Conservation (phyloP, 2,888 invertebrate species). For the Salpingus planirostris region DNA sequence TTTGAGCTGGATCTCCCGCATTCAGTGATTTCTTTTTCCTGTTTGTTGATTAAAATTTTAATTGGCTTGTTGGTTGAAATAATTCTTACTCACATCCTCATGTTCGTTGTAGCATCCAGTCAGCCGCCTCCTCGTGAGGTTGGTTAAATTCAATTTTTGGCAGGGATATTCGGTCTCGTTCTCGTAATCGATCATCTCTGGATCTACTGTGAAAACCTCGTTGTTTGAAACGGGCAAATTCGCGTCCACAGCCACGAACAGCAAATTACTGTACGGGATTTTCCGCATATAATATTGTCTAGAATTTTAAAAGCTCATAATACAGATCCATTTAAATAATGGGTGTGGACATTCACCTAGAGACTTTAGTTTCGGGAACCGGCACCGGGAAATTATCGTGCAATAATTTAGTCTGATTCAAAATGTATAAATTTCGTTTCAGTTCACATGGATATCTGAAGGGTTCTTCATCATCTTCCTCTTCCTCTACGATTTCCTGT, state of each 20-base stretch:
- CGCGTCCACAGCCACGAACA: conserved; percentile 64
- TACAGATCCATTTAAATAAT: conserved; percentile 1
- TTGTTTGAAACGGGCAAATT: conserved; percentile 13
- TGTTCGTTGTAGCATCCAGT: conserved; percentile 72
- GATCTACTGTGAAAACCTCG: conserved; percentile 42
- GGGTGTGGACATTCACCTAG: not conserved
- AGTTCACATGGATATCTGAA: conserved; percentile 33
- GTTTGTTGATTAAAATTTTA: conserved; percentile 17
- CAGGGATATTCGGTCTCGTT: conserved; percentile 55
- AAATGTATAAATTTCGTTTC: conserved; percentile 27
- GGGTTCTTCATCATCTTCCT: conserved; percentile 29
- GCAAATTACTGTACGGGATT: conserved; percentile 68
- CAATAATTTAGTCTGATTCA: conserved; percentile 21
- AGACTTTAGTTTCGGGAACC: too few species aligned
- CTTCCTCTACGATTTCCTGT: conserved; percentile 37
- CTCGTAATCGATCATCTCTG: conserved; percentile 43
- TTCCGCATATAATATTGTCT: conserved; percentile 62
- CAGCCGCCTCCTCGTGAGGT: conserved; percentile 56
- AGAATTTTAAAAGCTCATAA: conserved; percentile 20
- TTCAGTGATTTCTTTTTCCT: conserved; percentile 43
- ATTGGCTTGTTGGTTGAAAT: not conserved
- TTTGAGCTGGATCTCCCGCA: conserved; percentile 33
- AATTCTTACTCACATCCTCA: too few species aligned
- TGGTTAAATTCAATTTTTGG: conserved; percentile 65
- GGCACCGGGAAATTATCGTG: conserved; percentile 12